Evolutionary conservation across 2,888 invertebrate genomes (phyloP), one percentile per base, ranked within the genome.

Genomic region (Lissocephala sabroskyi): DNA sequence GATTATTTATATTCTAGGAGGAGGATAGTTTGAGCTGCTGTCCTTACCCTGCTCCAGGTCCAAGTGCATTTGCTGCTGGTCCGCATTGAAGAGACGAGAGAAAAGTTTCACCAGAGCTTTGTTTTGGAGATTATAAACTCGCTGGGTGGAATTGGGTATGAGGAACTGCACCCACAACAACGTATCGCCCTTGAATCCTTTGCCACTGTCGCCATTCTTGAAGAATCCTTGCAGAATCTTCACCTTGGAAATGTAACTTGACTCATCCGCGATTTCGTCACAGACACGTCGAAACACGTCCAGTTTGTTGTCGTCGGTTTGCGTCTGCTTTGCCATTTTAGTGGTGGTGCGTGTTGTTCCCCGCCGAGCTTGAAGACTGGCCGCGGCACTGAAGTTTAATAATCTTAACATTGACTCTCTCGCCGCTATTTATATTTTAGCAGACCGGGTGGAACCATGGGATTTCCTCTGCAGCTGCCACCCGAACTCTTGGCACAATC

Each of bases 51-150:
- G 89, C 78, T 96, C 95, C 62, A 97, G 87, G 84, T 96, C 90
- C 61, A 91, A 90, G 6, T 94, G 84, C 95, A 98, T 96, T 37
- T 91, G 91, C 63, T 91, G 90, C 54, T 90, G 90, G 82, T 91
- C 89, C 0, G 87, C 87, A 2, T 86, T 84, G 62, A 97, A 92
- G 52, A 97, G 89, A 84, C 89, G 89, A 37, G 95, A 91, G 81
- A 96, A 97, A 36, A 96, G 84, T 84, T 97, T 97, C 0, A 96
- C 86, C 45, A 98, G 86, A 79, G 96, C 96, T 82, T 96, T 96
- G 79, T 92, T 95, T 86, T 96, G 95, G 41, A 98, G 86, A 86
- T 97, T 97, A 81, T 97, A 98, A 26, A 96, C 90, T 53, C 94
- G 87, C 82, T 95, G 95, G 10, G 90, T 88, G 18, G 91, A 91